Conservation (phyloP, 2,888 invertebrate genomes). For the Danaus chrysippus region DNA sequence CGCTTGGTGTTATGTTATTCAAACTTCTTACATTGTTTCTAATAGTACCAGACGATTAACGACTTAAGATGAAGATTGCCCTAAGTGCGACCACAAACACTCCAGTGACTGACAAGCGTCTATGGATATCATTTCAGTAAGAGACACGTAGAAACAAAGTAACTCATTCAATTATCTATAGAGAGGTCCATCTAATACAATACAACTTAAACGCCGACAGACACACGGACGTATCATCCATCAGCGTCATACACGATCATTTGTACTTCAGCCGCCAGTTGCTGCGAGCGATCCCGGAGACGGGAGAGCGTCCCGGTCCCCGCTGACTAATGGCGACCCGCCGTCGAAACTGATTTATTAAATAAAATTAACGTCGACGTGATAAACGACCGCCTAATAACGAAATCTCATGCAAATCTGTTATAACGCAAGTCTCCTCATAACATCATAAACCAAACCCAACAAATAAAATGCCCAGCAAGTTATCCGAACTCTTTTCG, state of each 20-base stretch:
- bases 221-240: constrained; percentile 48
- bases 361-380: constrained; percentile 65
- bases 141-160: constrained; percentile 28
- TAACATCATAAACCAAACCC: constrained; percentile 12
- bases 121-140: constrained; percentile 25
- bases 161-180: constrained; percentile 32
- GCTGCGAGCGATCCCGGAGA: constrained; percentile 47
- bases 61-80: not conserved
- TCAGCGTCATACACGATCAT: constrained; percentile 66
- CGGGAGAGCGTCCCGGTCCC: constrained; percentile 43
- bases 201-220: constrained; percentile 44
- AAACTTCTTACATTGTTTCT: not conserved
- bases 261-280: constrained; percentile 47
- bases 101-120: constrained; percentile 6
- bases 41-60: not conserved
- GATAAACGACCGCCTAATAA: constrained; percentile 57
- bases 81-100: constrained; percentile 3
- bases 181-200: constrained; percentile 36
- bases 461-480: constrained; percentile 28
- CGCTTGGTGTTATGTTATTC: no score
- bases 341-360: constrained; percentile 67
- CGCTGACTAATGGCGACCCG: constrained; percentile 63
- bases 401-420: constrained; percentile 42
- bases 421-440: constrained; percentile 33
- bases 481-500: constrained; percentile 30